A percentile compares a stretch with the other conserved stretches of the same genome.
These are phyloP conservation scores for Bicyclus anynana DNA, from an alignment of 1,140 invertebrate genomes.

Conservation along the genomic window DNA sequence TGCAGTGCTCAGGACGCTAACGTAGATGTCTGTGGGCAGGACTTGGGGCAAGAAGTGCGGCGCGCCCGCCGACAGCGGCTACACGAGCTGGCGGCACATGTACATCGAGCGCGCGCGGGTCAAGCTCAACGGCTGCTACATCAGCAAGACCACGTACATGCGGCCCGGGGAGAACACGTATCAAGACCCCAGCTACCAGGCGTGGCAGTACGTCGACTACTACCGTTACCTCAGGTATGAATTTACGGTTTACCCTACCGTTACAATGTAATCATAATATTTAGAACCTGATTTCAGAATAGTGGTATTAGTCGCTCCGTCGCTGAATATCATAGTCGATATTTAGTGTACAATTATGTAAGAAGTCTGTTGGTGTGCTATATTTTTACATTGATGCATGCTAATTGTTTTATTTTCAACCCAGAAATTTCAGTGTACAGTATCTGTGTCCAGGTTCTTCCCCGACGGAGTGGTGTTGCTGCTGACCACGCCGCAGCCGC, in stretches of 20 bases:
- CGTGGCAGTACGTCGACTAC: slow-evolving; percentile 94
- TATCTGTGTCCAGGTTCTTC: slow-evolving; percentile 80
- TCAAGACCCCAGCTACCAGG: slow-evolving; percentile 93
- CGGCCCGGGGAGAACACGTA: slow-evolving; percentile 94
- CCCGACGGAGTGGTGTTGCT: slow-evolving; percentile 88
- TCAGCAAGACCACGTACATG: slow-evolving; percentile 94
- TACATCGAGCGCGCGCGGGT: slow-evolving; percentile 89
- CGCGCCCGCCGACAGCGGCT: slow-evolving; percentile 67
- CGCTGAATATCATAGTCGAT: too few species aligned
- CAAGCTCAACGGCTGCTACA: slow-evolving; percentile 93
- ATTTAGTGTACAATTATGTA: too few species aligned
- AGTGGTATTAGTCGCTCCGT: too few species aligned
- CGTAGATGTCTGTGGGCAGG: slow-evolving; percentile 78
- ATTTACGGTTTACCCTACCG: too few species aligned
- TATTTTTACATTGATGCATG: too few species aligned
- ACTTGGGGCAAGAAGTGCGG: slow-evolving; percentile 91
- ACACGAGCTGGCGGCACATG: slow-evolving; percentile 90
- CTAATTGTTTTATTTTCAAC: too few species aligned
- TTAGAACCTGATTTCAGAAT: too few species aligned
- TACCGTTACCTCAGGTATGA: slow-evolving; percentile 93
- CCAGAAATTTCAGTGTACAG: too few species aligned
- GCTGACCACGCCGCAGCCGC: slow-evolving; percentile 93
- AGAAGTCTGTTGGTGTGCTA: too few species aligned
- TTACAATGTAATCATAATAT: too few species aligned
- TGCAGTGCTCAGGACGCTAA: too few species aligned